Conservation (phyloP, 2,888 invertebrate species). For the Celastrina argiolus region DNA sequence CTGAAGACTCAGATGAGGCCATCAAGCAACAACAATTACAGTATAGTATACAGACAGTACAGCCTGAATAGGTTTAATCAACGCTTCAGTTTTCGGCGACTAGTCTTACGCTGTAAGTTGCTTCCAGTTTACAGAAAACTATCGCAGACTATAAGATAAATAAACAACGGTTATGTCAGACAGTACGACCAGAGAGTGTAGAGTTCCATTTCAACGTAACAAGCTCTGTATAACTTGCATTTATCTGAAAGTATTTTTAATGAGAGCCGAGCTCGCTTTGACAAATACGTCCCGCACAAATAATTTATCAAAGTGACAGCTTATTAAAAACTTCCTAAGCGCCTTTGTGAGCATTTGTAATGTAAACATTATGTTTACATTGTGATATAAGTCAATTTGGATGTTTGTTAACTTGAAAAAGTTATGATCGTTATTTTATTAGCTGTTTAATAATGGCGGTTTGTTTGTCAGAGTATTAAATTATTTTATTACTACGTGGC, state of each 20-base stretch:
- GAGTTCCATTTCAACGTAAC: not conserved
- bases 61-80: no score
- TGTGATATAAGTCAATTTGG: no score
- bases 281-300: constrained; percentile 14
- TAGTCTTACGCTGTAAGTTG: no score
- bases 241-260: constrained; percentile 16
- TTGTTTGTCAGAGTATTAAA: no score
- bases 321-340: constrained; percentile 21
- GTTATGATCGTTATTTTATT: not conserved
- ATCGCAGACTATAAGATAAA: not conserved
- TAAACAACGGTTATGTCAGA: not conserved
- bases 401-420: not conserved
- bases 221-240: not conserved
- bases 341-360: not conserved
- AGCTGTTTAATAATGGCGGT: no score
- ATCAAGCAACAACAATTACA: no score
- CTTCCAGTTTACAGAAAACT: no score
- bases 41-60: no score
- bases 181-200: not conserved
- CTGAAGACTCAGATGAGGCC: no score
- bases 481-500: no score
- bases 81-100: no score
- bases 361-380: not conserved
- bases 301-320: constrained; percentile 21
- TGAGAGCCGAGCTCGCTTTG: constrained; percentile 2